Percentiles rank a stretch among this genome's conserved stretches.
Conservation (phyloP, 2,888 invertebrate species). For the Cylindroiulus punctatus region DNA sequence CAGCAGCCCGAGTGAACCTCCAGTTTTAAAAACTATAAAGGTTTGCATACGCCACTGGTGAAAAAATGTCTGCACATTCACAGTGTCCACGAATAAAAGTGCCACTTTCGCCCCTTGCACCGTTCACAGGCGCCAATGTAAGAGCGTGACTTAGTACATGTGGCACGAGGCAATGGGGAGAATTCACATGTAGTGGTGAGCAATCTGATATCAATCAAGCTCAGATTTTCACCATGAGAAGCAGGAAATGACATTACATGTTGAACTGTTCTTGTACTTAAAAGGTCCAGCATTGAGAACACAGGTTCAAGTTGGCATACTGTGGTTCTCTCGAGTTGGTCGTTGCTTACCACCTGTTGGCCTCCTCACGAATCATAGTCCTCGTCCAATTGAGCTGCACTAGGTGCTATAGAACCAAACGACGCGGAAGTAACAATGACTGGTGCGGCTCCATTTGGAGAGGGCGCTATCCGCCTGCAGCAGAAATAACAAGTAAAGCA, state of each 20-base stretch:
- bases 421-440: slow-evolving; percentile 28
- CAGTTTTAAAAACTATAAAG: neutral
- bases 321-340: neutral
- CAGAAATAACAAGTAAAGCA: neutral
- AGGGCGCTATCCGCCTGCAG: slow-evolving; percentile 1
- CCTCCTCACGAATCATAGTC: slow-evolving; percentile 54
- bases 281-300: neutral
- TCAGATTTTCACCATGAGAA: neutral
- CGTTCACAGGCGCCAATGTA: neutral
- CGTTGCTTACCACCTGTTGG: neutral
- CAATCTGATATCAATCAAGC: neutral
- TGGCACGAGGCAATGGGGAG: neutral
- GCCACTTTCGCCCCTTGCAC: neutral
- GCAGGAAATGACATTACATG: neutral
- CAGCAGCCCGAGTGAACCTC: neutral
- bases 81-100: neutral
- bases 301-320: neutral
- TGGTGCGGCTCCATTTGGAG: slow-evolving; percentile 46
- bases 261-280: neutral
- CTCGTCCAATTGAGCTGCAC: slow-evolving; percentile 45
- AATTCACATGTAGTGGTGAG: neutral
- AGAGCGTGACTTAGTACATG: neutral
- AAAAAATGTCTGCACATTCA: neutral
- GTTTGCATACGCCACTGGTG: neutral
- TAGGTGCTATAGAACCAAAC: neutral